phyloP scores from a whole-genome alignment of 2,797 vertebrate genomes.

The Podarcis siculus region DNA sequence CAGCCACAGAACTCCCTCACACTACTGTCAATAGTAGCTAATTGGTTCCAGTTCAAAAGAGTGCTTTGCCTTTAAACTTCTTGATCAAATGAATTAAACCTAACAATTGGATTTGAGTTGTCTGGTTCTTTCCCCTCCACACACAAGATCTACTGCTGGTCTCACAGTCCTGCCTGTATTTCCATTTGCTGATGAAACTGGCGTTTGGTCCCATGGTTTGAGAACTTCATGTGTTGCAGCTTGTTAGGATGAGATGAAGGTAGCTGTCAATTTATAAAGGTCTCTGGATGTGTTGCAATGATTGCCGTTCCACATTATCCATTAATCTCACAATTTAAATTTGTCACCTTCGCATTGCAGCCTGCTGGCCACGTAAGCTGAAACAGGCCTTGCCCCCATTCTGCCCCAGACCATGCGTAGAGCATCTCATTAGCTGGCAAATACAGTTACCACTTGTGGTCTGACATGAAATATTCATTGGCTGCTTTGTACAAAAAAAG shows the following conservation, averaged over 20 bases:
- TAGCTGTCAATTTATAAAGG: constrained; percentile 89
- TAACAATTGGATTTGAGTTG: not conserved
- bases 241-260: constrained; percentile 77
- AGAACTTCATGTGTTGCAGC: constrained; percentile 63
- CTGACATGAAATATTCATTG: constrained; percentile 73
- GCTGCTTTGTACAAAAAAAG: constrained; percentile 26
- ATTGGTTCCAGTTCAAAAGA: not conserved
- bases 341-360: constrained; percentile 77
- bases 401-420: constrained; percentile 53
- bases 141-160: constrained; percentile 37
- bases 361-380: constrained; percentile 47
- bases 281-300: constrained; percentile 77
- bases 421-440: constrained; percentile 71
- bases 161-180: constrained; percentile 26
- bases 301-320: constrained; percentile 78
- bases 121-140: not conserved
- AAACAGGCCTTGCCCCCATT: constrained; percentile 57
- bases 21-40: not conserved
- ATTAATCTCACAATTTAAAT: constrained; percentile 81
- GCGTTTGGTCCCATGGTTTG: constrained; percentile 58
- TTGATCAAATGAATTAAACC: not conserved
- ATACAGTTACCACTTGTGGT: constrained; percentile 56
- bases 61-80: not conserved
- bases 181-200: constrained; percentile 23
- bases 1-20: not conserved